These are phyloP conservation scores for Notodonta dromedarius DNA, from an alignment of 2,888 invertebrate genomes.

Conservation along the genomic window DNA sequence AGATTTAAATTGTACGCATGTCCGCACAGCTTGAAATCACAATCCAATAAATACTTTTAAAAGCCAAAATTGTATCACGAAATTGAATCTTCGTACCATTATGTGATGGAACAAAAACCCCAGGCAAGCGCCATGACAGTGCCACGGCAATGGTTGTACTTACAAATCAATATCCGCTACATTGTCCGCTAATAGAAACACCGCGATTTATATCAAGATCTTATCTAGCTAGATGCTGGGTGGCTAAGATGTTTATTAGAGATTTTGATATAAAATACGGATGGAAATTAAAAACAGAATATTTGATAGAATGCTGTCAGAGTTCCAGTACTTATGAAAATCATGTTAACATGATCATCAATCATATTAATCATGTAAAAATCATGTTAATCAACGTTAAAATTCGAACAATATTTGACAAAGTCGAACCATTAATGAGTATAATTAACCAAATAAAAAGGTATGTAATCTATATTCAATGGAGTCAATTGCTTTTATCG, in stretches of 20 bases:
- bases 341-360: no score
- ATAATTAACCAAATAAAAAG: not conserved
- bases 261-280: no score
- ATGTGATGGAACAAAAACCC: constrained; percentile 3
- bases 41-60: constrained; percentile 1
- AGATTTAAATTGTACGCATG: not conserved
- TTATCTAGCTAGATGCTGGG: not conserved
- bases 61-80: constrained; percentile 4
- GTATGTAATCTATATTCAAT: no score
- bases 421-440: not conserved
- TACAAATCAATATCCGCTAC: constrained; percentile 4
- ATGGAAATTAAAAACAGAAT: no score
- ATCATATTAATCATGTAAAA: no score
- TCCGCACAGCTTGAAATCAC: constrained; percentile 7
- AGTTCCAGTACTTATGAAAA: no score
- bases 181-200: constrained; percentile 2
- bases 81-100: constrained; percentile 3
- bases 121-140: not conserved
- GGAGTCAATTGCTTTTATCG: not conserved
- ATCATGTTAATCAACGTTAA: no score
- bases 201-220: constrained; percentile 3
- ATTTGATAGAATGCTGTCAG: no score
- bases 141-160: not conserved
- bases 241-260: not conserved
- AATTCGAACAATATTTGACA: not conserved